Evolutionary conservation across 2,113 vertebrate genomes (phyloP), one percentile per base, ranked within the genome.

Genomic region (Uria aalge): DNA sequence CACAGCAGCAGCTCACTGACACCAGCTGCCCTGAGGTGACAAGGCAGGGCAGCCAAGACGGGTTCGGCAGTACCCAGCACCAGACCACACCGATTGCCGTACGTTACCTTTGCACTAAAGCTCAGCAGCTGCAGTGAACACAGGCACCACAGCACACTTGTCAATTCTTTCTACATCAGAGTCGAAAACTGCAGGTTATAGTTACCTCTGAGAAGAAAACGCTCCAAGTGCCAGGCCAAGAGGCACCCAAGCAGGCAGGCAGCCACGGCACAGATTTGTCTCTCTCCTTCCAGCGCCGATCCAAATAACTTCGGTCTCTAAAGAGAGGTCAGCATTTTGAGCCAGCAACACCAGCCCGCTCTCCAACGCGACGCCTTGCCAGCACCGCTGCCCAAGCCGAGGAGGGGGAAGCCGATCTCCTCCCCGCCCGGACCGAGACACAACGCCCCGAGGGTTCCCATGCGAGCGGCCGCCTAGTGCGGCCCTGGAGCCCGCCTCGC

Each of bases 31-130:
- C 75, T 0, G 52, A 72, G 66, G 56, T 32, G 85, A 45, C 78
- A 12, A 6, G 53, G 29, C 0, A 1, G 27, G 59, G 67, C 23
- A 26, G 47, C 47, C 29, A 29, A 4, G 68, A 4, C 85, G 40
- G 36, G 40, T 11, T 4, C 13, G 48, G 83, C 24, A 32, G 24
- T 8, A 1, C 45, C 32, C 73, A 6, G 66, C 62, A 47, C 26
- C 43, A 2, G 32, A 15, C 10, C 48, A 12, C 68, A 13, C 3
- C 21, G 9, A 9, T 4, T 11, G 2, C 36, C 5, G 67, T 3
- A 7, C 30, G 0, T 38, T 45, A 92, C 87, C 89, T 87, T 27
- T 6, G 21, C 52, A 29, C 55, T 23, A 14, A 3, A n/a, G 67
- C 85, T 47, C 36, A 12, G 84, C 79, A 30, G 23, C 74, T 1